Base-by-base conservation (phyloP, 1,140 invertebrate species). In the Drosophila santomea region DNA sequence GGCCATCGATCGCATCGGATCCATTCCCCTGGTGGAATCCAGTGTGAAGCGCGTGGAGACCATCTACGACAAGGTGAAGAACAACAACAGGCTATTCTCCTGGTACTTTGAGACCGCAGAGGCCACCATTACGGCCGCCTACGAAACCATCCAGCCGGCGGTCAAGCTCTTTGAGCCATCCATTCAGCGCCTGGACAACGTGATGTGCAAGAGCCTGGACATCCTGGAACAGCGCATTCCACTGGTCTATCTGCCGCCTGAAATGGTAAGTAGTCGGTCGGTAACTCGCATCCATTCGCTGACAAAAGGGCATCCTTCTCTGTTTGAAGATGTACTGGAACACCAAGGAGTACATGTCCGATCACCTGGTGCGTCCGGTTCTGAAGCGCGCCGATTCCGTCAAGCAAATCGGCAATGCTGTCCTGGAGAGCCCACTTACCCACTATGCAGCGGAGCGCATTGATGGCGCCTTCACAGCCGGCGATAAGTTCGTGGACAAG, bases 401-500 rank as follows among this genome's bases (percentile, higher is more conserved):
- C 1, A 97, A 96, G 89, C 94, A 96, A 82, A 94, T 97, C 62
- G 95, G 95, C 1, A 93, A 94, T 3, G 94, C 94, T 0, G 95
- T 95, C 5, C 92, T 95, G 48, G 94, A 94, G 51, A 96, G 94
- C 55, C 93, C 95, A 47, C 94, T 96, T 41, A 96, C 95, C 0
- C 94, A 94, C 3, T 95, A 94, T 51, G 96, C 96, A 0, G 96
- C 94, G 3, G 94, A 95, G 44, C 95, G 93, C 20, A 91, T 97
- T 7, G 96, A 96, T 80, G 94, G 94, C 23, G 96, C 95, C 3
- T 93, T 97, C 7, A 94, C 95, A 74, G 95, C 95, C 20, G 96
- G 96, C 43, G 96, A 97, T 81, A 95, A 96, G 81, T 97, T 96
- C 75, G 95, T 97, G 25, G 96, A 97, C 92, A 96, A 94, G 92